phyloP scores from a whole-genome alignment of 2,888 invertebrate genomes.

The Ptilodon capucinus region DNA sequence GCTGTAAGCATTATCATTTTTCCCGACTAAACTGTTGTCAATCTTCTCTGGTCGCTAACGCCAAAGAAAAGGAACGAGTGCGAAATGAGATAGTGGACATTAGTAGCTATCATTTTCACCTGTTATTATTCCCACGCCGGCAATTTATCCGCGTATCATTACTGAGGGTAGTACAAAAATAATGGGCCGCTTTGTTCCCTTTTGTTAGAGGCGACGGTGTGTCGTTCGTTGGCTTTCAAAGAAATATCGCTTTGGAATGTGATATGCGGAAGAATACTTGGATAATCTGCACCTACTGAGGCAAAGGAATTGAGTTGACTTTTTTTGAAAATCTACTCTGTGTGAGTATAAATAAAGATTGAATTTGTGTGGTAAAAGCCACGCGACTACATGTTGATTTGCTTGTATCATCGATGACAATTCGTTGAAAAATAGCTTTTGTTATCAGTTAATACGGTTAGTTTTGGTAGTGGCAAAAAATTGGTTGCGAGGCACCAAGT shows the following conservation, averaged over 20 bases:
- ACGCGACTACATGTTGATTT: too few species aligned
- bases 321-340: too few species aligned
- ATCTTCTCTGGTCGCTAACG: background rate
- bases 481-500: too few species aligned
- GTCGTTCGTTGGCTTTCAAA: slow-evolving; percentile 7
- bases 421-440: too few species aligned
- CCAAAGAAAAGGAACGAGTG: background rate
- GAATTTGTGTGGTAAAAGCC: too few species aligned
- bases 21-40: too few species aligned
- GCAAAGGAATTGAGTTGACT: background rate
- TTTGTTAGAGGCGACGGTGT: slow-evolving; percentile 15
- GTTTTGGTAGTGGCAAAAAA: too few species aligned
- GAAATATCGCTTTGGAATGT: slow-evolving; percentile 5
- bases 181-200: slow-evolving; percentile 34
- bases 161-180: slow-evolving; percentile 37
- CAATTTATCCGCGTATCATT: slow-evolving; percentile 44
- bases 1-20: too few species aligned
- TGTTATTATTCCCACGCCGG: slow-evolving; percentile 49
- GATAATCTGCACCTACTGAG: background rate
- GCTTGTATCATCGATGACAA: too few species aligned
- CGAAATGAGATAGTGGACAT: slow-evolving; percentile 3
- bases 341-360: too few species aligned
- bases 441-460: too few species aligned
- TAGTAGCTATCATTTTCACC: slow-evolving; percentile 34
- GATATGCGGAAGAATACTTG: background rate